phyloP scores from a whole-genome alignment of 2,888 invertebrate species.

The Zaprionus obscuricornis region DNA sequence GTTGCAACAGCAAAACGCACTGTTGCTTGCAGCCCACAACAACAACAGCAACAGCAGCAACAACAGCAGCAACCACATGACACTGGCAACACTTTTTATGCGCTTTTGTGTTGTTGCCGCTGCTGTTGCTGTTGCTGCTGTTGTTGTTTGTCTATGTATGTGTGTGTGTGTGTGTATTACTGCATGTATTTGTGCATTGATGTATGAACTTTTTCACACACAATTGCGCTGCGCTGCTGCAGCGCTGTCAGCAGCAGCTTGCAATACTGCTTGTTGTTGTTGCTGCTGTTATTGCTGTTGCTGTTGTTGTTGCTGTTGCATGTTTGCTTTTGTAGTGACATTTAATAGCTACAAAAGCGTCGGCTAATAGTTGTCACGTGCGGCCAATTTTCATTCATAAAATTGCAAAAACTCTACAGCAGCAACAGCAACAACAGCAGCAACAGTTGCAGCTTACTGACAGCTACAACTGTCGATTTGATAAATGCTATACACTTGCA shows the following conservation, averaged over 20 bases:
- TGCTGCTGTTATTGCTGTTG: conserved; percentile 7
- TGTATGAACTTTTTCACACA: conserved; percentile 72
- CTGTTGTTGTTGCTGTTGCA: conserved; percentile 11
- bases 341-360: conserved; percentile 68
- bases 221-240: conserved; percentile 67
- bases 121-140: not conserved
- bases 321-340: conserved; percentile 59
- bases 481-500: conserved; percentile 28
- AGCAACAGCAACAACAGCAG: not conserved
- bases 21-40: conserved; percentile 63
- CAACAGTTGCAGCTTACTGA: conserved; percentile 11
- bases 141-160: conserved; percentile 33
- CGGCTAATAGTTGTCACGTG: conserved; percentile 75
- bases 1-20: conserved; percentile 73
- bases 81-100: conserved; percentile 75
- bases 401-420: conserved; percentile 33
- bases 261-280: not conserved
- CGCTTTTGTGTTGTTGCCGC: conserved; percentile 26
- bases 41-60: conserved; percentile 17
- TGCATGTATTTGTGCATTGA: conserved; percentile 39
- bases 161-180: conserved; percentile 5
- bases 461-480: conserved; percentile 29
- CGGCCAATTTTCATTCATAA: conserved; percentile 69
- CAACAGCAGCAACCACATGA: conserved; percentile 53
- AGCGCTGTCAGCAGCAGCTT: conserved; percentile 46